phyloP scores from a whole-genome alignment of 2,113 vertebrate species.

The Eurypyga helias region DNA sequence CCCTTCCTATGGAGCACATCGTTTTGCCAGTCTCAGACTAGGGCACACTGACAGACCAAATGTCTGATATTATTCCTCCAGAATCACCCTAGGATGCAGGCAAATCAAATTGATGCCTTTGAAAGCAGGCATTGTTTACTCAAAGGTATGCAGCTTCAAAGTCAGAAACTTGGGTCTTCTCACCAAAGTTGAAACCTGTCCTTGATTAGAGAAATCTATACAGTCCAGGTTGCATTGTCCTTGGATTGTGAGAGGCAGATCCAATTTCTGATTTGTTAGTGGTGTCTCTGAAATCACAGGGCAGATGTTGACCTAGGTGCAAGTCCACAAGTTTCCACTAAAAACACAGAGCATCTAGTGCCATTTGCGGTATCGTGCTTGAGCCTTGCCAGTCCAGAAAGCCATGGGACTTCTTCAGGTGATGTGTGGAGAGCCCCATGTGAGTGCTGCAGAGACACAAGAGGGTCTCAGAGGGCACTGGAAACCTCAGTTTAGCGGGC shows the following conservation, averaged over 20 bases:
- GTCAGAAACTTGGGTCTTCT: not conserved
- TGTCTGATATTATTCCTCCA: not conserved
- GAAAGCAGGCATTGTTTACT: not conserved
- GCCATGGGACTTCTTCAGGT: not conserved
- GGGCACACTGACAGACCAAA: not conserved
- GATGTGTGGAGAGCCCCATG: rapidly evolving
- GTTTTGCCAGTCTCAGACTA: not conserved
- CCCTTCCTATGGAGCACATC: not conserved
- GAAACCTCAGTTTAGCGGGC: not conserved
- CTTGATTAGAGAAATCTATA: not conserved
- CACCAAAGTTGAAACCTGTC: not conserved
- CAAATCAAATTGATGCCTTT: not conserved
- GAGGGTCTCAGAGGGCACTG: not conserved
- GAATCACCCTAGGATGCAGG: not conserved
- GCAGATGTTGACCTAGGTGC: not conserved
- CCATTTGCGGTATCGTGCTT: not conserved
- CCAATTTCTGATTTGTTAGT: not conserved
- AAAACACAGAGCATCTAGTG: not conserved
- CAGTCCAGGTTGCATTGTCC: not conserved
- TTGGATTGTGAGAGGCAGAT: not conserved
- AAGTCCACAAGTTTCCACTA: not conserved
- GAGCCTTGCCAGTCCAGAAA: not conserved
- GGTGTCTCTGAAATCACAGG: not conserved
- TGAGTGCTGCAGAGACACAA: not conserved
- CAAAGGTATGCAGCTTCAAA: not conserved